A percentile compares a stretch with the other conserved stretches of the same genome.
phyloP scores from a whole-genome alignment of 2,888 invertebrate genomes.

The Drosophila rubida region DNA sequence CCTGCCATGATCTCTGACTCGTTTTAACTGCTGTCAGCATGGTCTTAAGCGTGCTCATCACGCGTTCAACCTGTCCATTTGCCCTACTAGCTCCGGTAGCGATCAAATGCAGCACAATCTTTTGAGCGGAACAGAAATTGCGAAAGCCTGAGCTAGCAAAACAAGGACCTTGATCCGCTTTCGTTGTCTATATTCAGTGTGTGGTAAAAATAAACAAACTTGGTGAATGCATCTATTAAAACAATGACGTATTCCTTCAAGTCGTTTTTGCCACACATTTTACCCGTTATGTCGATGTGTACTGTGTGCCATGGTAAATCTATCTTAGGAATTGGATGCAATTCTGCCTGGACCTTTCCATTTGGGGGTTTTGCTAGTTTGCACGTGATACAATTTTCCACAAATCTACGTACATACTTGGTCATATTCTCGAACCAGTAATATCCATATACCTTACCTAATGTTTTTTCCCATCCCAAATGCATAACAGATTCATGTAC shows the following conservation, averaged over 20 bases:
- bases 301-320: conserved; percentile 11
- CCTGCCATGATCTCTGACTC: conserved; percentile 15
- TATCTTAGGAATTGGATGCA: conserved; percentile 9
- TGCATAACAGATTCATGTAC: conserved; percentile 6
- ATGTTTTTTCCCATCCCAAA: conserved; percentile 8
- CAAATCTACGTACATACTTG: conserved; percentile 5
- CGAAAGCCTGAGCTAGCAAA: conserved; percentile 8
- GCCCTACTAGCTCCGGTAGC: conserved; percentile 14
- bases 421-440: conserved; percentile 10
- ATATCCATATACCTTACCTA: conserved; percentile 1
- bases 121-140: conserved; percentile 6
- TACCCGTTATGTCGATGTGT: conserved; percentile 5
- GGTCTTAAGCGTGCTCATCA: conserved; percentile 16
- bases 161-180: conserved; percentile 16
- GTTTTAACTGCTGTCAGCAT: conserved; percentile 15
- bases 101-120: conserved; percentile 7
- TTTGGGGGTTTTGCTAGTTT: conserved; percentile 5
- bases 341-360: conserved; percentile 5
- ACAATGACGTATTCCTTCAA: conserved; percentile 8
- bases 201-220: conserved; percentile 11
- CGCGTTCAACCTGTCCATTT: conserved; percentile 10
- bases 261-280: conserved; percentile 10
- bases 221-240: conserved; percentile 6
- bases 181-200: conserved; percentile 8
- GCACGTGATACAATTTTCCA: conserved; percentile 13